These are phyloP conservation scores for Drosophila yakuba DNA, from an alignment of 1,140 invertebrate genomes.

Conservation along the genomic window DNA sequence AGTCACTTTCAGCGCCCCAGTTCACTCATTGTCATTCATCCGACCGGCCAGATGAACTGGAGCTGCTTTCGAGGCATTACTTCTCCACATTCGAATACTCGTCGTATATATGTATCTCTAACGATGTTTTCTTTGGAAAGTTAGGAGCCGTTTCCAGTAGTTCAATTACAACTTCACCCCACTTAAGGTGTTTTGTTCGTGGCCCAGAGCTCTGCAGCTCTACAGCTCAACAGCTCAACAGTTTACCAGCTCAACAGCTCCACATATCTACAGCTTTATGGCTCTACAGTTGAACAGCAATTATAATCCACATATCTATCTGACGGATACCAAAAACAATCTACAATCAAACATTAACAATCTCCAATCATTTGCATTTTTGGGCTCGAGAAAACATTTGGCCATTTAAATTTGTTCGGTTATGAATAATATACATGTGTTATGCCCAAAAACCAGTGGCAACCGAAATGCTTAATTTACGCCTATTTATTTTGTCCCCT, in stretches of 20 bases:
- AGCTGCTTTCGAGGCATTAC: conserved; percentile 4
- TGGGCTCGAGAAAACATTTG: not conserved
- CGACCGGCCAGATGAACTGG: conserved; percentile 36
- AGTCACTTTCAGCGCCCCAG: conserved; percentile 82
- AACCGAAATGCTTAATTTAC: conserved; percentile 58
- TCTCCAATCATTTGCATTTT: conserved; percentile 18
- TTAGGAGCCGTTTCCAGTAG: conserved; percentile 80
- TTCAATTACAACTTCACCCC: conserved; percentile 80
- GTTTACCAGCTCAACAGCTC: not conserved
- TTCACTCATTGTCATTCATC: conserved; percentile 72
- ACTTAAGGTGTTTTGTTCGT: conserved; percentile 68
- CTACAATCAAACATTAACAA: not conserved
- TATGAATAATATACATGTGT: conserved; percentile 53
- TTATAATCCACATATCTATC: conserved; percentile 28
- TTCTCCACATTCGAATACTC: too few relatives aligned
- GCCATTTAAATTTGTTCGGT: conserved; percentile 37
- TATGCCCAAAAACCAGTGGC: conserved; percentile 53
- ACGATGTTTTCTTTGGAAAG: conserved; percentile 80
- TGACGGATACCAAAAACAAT: not conserved
- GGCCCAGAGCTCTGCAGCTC: not conserved
- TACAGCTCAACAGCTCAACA: not conserved
- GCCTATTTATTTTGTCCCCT: conserved; percentile 55
- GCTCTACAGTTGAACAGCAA: conserved; percentile 2
- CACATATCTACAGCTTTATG: conserved; percentile 14
- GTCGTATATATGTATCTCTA: conserved; percentile 29